Base-by-base conservation (phyloP, 1,140 invertebrate species). In the Zophobas morio region DNA sequence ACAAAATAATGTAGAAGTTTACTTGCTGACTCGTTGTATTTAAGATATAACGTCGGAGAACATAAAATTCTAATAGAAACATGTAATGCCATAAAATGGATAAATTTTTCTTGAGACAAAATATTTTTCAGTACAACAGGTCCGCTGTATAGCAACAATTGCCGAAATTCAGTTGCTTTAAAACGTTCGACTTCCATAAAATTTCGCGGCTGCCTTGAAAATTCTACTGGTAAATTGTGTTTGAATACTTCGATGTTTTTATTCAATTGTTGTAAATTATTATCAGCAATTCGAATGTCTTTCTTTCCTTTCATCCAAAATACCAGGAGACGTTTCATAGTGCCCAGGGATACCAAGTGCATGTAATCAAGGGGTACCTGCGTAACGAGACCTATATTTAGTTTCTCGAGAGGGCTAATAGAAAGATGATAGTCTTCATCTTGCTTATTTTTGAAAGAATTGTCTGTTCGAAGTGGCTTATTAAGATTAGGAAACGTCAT, bases 91-190 rank as follows among this genome's bases (percentile, higher is more conserved):
- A 80, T 42, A 73, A 80, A 80, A 73, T 80, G 73, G 42, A 37
- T 40, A 74, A 73, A 80, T 32, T 54, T 2, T 36, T 73, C 37
- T 6, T 33, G 3, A 5, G 34, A 1, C 32, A 80, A 72, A 66
- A 75, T 66, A 5, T n/a, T 42, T 78, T 73, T 60, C 35, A 78
- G 33, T 20, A 80, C 39, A 51, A 77, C n/a, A 37, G 79, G 79
- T 6, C 81, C 84, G 34, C 77, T 78, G 57, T 86, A 86, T 49
- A 85, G 63, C 4, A 86, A 78, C 70, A 86, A 84, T 35, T 79
- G 78, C n/a, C 81, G 75, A 35, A 82, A 81, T 78, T 87, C 84
- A 4, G 84, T 83, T 1, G 82, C 83, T 80, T 86, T 86, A 79
- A 79, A 87, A n/a, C 76, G 73, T 34, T 80, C 78, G 8, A 82